Evolutionary conservation across 2,888 invertebrate species (phyloP), one percentile per base, ranked within the genome.

Genomic region (Hemithea aestivaria): DNA sequence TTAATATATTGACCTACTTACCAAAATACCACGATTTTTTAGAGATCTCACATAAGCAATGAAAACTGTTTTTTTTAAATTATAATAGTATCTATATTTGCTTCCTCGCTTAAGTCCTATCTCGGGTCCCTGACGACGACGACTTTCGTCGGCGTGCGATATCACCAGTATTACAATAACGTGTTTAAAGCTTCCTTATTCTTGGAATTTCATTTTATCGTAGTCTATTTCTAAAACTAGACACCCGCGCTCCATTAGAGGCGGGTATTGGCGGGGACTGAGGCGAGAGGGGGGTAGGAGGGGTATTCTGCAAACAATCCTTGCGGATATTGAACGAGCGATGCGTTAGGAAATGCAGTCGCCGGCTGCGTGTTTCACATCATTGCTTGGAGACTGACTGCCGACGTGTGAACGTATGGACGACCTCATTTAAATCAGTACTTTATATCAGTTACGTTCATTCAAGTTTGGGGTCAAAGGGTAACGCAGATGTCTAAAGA

Each of bases 261-360:
- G 56, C 58, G 57, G 36, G 59, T 59, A 64, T 62, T 52, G 58
- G 55, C 35, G 45, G 62, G 47, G 58, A 44, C 61, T 43, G 61
- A 47, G 50, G 56, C 40, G 40, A 44, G 45, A 53, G 54, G 53
- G 52, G 40, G 4, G 47, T 39, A 40, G 51, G 56, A 44, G 35
- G 69, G 48, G 56, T 66, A 66, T 63, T 76, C 72, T 68, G 73
- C 84, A 84, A 83, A 85, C 84, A 84, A 84, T 83, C 71, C 76
- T 69, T 77, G 76, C 80, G 83, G 83, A 84, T 85, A 84, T 85
- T 84, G 84, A 85, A 83, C 83, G 82, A 39, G 64, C 66, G 76
- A 76, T 83, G 84, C 82, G 82, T 85, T 81, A 68, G 84, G 83
- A 83, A 83, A 83, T 81, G 79, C 80, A 75, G 63, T 65, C 62